A percentile compares a stretch with the other conserved stretches of the same genome.
phyloP scores from a whole-genome alignment of 2,113 vertebrate species.

The Cichladusa arquata region DNA sequence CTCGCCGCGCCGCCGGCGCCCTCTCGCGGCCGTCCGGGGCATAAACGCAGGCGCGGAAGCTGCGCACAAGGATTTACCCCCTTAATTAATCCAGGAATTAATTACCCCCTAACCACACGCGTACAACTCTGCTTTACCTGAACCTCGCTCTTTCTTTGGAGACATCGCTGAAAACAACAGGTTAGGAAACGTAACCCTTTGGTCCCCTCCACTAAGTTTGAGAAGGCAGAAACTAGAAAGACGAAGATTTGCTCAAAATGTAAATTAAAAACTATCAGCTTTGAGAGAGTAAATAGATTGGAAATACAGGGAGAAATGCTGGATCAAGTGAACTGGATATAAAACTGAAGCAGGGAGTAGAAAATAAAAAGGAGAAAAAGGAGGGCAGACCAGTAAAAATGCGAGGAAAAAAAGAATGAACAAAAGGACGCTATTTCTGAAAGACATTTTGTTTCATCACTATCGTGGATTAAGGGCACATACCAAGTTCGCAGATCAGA shows the following conservation, averaged over 20 bases:
- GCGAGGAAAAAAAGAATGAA: not conserved
- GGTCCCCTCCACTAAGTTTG: rapidly evolving
- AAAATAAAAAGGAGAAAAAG: not conserved
- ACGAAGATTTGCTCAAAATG: not conserved
- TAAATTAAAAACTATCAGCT: not conserved
- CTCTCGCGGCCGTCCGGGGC: not conserved
- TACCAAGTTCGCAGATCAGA: not conserved
- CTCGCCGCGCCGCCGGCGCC: not conserved
- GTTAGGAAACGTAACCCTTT: rapidly evolving
- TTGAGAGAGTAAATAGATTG: not conserved
- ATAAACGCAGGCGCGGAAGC: not conserved
- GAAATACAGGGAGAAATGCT: not conserved
- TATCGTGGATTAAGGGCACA: not conserved
- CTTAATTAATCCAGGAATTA: not conserved
- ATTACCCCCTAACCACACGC: rapidly evolving
- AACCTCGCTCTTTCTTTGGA: not conserved
- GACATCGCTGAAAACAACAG: rapidly evolving
- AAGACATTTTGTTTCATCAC: not conserved
- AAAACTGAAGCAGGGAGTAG: not conserved
- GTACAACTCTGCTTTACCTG: rapidly evolving
- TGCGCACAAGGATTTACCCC: rapidly evolving
- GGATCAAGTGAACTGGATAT: not conserved
- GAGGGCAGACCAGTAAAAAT: not conserved
- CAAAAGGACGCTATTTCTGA: not conserved
- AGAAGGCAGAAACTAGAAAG: not conserved